phyloP scores from a whole-genome alignment of 2,797 vertebrate genomes.

The Antennarius maculatus region DNA sequence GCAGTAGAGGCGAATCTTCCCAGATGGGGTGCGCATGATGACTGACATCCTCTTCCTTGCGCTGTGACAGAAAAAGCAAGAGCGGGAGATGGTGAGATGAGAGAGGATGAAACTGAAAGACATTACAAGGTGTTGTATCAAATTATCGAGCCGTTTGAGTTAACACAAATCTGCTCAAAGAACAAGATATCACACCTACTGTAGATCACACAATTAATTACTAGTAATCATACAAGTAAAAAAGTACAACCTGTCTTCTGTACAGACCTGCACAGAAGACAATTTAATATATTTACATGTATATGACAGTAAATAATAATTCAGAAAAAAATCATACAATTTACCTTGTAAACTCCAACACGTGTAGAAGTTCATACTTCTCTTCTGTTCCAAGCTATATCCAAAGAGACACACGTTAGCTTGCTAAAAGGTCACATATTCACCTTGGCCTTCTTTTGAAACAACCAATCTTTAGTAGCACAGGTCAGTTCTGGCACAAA shows the following conservation, averaged over 20 bases:
- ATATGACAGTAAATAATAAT: neutral
- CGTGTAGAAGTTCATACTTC: constrained; percentile 93
- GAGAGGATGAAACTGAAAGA: constrained; percentile 25
- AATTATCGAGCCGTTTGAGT: constrained; percentile 38
- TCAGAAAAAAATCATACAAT: neutral
- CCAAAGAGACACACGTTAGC: constrained; percentile 40
- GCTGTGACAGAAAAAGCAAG: constrained; percentile 77
- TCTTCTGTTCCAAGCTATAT: constrained; percentile 90
- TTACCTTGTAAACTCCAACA: constrained; percentile 95
- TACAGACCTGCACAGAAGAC: neutral
- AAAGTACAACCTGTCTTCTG: constrained; percentile 10
- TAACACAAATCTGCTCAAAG: constrained; percentile 26
- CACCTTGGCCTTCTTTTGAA: constrained; percentile 21
- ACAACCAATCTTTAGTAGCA: constrained; percentile 35
- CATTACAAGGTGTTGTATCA: constrained; percentile 44
- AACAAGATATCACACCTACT: constrained; percentile 22
- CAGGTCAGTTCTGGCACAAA: constrained; percentile 26
- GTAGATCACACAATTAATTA: constrained; percentile 18
- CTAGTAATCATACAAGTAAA: constrained; percentile 1
- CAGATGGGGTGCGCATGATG: constrained; percentile 95
- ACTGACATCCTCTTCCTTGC: constrained; percentile 98
- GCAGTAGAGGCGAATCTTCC: constrained; percentile 98
- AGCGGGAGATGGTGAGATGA: constrained; percentile 8
- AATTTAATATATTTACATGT: neutral
- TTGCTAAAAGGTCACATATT: constrained; percentile 10